Base-by-base conservation (phyloP, 2,113 vertebrate genomes). In the Eira barbara region DNA sequence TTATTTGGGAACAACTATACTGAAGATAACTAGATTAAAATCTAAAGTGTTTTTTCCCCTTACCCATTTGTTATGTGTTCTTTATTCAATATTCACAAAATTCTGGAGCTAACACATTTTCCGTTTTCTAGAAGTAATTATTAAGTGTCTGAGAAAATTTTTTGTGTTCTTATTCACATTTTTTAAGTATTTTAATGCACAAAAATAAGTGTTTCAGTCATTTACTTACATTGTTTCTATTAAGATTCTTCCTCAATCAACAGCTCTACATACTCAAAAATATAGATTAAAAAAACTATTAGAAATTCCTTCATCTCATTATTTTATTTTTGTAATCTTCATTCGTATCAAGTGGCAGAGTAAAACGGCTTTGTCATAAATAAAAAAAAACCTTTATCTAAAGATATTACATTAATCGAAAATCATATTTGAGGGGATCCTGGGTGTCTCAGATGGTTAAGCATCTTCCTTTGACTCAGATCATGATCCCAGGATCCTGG, bases 21-120 rank as follows among this genome's bases (percentile, higher is more conserved):
- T 97, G 84, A 95, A 78, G 76, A 94, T 96, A 90, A 95, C n/a
- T 94, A 93, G 11, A 89, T 90, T 94, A 95, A 82, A 89, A 73
- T 34, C 20, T 39, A 31, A 4, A 13, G 6, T 61, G 10, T 7
- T 84, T 18, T 18, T 55, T 4, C 52, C 52, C 52, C 15, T 85
- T 61, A 25, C 2, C 4, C 13, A 92, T 61, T 86, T 90, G 4
- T 52, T 63, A 63, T 52, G 57, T 31, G 6, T 23, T 89, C 12
- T 67, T 89, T 57, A 88, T 47, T 95, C 6, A 79, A 6, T 36
- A 95, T 18, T 89, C 79, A 90, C 4, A 95, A 92, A 96, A 84
- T 63, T 65, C 17, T 84, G 7, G 9, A 69, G 49, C 12, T 79
- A 69, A 89, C 42, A 15, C 1, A 73, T 27, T 74, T 92, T 74